These are phyloP conservation scores for Cheilosia soror DNA, from an alignment of 2,888 invertebrate genomes.

Conservation along the genomic window DNA sequence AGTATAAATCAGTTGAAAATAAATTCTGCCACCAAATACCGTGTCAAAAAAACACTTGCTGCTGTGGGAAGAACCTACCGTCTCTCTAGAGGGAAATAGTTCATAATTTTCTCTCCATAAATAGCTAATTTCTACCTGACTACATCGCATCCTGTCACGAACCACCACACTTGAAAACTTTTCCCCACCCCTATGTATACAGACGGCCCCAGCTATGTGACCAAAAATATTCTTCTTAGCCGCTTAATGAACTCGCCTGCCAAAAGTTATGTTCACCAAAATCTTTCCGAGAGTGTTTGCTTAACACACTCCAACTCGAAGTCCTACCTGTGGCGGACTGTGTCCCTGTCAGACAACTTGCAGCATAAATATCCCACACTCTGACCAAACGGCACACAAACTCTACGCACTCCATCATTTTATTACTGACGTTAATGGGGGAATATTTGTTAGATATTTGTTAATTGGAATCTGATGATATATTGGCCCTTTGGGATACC, in stretches of 20 bases:
- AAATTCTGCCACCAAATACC: not conserved
- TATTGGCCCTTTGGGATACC: slow-evolving; percentile 65
- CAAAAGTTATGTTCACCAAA: slow-evolving; percentile 58
- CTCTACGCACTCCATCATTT: slow-evolving; percentile 73
- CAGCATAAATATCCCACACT: slow-evolving; percentile 58
- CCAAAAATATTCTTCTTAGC: slow-evolving; percentile 51
- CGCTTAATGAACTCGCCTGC: slow-evolving; percentile 63
- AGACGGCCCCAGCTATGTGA: slow-evolving; percentile 41
- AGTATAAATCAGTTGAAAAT: too few species aligned
- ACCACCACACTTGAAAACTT: slow-evolving; percentile 16
- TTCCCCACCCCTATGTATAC: not conserved
- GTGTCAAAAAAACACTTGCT: too few species aligned
- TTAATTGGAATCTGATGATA: slow-evolving; percentile 75
- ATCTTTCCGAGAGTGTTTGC: slow-evolving; percentile 59
- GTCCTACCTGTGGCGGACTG: slow-evolving; percentile 40
- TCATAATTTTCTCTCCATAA: slow-evolving; percentile 9
- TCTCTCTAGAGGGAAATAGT: not conserved
- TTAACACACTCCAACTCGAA: slow-evolving; percentile 14
- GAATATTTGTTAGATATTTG: slow-evolving; percentile 76
- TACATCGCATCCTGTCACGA: not conserved
- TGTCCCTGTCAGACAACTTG: slow-evolving; percentile 50
- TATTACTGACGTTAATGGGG: slow-evolving; percentile 72
- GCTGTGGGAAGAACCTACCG: too few species aligned
- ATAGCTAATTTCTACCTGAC: slow-evolving; percentile 41
- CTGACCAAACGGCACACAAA: slow-evolving; percentile 10